phyloP scores from a whole-genome alignment of 2,888 invertebrate species.

The Platycnemis pennipes region DNA sequence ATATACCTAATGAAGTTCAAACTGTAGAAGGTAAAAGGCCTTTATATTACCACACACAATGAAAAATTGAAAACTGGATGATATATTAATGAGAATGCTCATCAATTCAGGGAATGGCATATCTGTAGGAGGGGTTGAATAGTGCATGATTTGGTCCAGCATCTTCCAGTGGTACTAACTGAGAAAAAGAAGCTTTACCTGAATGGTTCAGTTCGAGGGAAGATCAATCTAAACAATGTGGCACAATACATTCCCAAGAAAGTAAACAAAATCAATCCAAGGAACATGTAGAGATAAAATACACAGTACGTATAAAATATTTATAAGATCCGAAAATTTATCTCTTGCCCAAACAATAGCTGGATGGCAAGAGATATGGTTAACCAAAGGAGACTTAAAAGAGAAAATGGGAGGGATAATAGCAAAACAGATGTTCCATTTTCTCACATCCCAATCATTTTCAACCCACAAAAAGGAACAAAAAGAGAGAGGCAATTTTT shows the following conservation, averaged over 20 bases:
- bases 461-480: conserved; percentile 20
- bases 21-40: background rate
- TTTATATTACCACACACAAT: background rate
- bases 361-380: conserved; percentile 33
- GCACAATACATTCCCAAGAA: conserved; percentile 45
- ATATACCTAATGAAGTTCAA: background rate
- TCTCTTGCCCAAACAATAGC: conserved; percentile 43
- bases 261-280: conserved; percentile 43
- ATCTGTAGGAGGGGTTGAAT: conserved; percentile 42
- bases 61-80: conserved; percentile 39
- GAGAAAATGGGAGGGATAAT: conserved; percentile 54
- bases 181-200: conserved; percentile 43
- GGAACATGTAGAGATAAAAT: conserved; percentile 63
- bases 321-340: conserved; percentile 42
- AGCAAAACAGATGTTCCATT: conserved; percentile 5
- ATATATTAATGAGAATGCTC: conserved; percentile 29
- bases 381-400: conserved; percentile 46
- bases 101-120: conserved; percentile 33
- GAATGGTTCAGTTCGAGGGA: conserved; percentile 42
- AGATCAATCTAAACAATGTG: conserved; percentile 48
- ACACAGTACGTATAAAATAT: conserved; percentile 49
- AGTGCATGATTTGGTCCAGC: conserved; percentile 56
- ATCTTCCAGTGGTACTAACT: conserved; percentile 23
- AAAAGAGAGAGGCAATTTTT: conserved; percentile 6
- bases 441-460: background rate